Conservation (phyloP, 2,797 vertebrate genomes). For the Paguma larvata region DNA sequence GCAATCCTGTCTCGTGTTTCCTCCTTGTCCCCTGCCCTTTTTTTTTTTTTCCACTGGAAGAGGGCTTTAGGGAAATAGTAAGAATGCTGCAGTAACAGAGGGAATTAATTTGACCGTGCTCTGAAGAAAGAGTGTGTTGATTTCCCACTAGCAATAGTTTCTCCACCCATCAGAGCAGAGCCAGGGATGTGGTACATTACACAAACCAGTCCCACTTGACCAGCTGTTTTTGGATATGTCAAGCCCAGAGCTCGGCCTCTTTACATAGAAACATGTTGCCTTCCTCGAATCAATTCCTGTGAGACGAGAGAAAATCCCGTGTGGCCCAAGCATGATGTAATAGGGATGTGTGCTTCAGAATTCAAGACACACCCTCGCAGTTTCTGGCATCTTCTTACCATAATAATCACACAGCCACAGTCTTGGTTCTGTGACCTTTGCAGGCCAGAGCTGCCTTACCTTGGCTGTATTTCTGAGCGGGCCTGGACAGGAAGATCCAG, state of each 20-base stretch:
- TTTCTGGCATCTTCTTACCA: slow-evolving; percentile 77
- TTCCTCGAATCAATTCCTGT: slow-evolving; percentile 79
- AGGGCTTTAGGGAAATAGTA: slow-evolving; percentile 57
- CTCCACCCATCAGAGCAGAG: slow-evolving; percentile 72
- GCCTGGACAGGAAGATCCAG: background rate
- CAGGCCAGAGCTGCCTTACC: slow-evolving; percentile 26
- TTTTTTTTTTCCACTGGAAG: slow-evolving; percentile 14
- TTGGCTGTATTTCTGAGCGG: slow-evolving; percentile 13
- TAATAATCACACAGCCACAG: slow-evolving; percentile 68
- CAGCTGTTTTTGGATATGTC: slow-evolving; percentile 77
- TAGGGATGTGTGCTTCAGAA: slow-evolving; percentile 74
- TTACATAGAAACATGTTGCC: slow-evolving; percentile 82
- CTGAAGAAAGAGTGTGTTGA: slow-evolving; percentile 72
- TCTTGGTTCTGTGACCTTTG: slow-evolving; percentile 73
- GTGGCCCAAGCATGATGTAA: slow-evolving; percentile 81
- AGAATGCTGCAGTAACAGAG: slow-evolving; percentile 57
- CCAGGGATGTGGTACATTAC: slow-evolving; percentile 72
- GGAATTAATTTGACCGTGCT: slow-evolving; percentile 65
- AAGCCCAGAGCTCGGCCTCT: slow-evolving; percentile 63
- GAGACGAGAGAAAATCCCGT: slow-evolving; percentile 73
- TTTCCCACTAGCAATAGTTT: slow-evolving; percentile 63
- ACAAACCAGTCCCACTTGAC: slow-evolving; percentile 78
- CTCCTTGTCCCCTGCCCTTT: slow-evolving; percentile 55
- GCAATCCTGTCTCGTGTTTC: slow-evolving; percentile 57
- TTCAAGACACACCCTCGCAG: slow-evolving; percentile 80